phyloP scores from a whole-genome alignment of 2,113 vertebrate genomes.

The Rhinoderma darwinii region DNA sequence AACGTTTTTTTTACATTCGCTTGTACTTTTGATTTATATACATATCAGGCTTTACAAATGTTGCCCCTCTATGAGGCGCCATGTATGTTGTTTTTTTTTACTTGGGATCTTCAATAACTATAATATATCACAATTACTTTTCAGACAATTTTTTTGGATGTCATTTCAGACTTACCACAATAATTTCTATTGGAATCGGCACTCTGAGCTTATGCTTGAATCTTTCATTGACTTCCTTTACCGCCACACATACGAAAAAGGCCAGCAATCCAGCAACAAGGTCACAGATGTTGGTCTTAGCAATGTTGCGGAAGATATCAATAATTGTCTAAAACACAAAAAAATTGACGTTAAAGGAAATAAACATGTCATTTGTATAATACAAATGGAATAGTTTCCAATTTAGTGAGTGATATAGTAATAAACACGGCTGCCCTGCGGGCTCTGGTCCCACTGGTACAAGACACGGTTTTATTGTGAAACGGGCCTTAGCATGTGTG shows the following conservation, averaged over 20 bases:
- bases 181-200: slow-evolving; percentile 86
- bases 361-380: background rate
- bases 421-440: background rate
- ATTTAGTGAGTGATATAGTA: background rate
- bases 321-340: slow-evolving; percentile 75
- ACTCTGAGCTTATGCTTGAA: slow-evolving; percentile 84
- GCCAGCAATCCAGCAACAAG: slow-evolving; percentile 81
- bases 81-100: too few relatives aligned
- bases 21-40: too few relatives aligned
- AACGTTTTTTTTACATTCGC: too few relatives aligned
- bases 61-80: too few relatives aligned
- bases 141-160: background rate
- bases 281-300: slow-evolving; percentile 82
- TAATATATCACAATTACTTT: background rate
- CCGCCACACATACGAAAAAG: slow-evolving; percentile 78
- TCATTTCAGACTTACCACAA: slow-evolving; percentile 77
- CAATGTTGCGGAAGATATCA: slow-evolving; percentile 80
- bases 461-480: too few relatives aligned
- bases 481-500: too few relatives aligned
- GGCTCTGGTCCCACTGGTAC: background rate
- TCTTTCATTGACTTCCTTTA: slow-evolving; percentile 84
- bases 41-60: too few relatives aligned
- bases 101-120: too few relatives aligned
- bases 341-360: background rate
- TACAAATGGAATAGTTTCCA: background rate